Base-by-base conservation (phyloP, 2,888 invertebrate genomes). In the Eupithecia subumbrata region DNA sequence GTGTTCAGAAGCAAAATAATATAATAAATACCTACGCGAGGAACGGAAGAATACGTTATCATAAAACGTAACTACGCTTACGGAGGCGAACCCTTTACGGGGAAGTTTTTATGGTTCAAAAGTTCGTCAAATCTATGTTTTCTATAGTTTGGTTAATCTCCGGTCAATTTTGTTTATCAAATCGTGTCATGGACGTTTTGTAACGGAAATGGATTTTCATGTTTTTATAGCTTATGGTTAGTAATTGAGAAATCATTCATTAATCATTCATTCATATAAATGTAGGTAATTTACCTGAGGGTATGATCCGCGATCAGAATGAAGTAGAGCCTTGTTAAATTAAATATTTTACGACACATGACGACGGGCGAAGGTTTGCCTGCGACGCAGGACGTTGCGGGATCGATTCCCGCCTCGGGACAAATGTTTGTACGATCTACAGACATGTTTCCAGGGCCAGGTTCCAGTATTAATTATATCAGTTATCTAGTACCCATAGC, bases 1-100 rank as follows among this genome's bases (percentile, higher is more conserved):
- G 73, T 64, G 66, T 69, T 69, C 60, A 37, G 69, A 18, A 74
- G 52, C 69, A 74, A 74, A 73, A 74, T 74, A 74, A 48, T 70
- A 70, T 66, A 74, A 70, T 74, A 74, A 74, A 74, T 74, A 74
- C 63, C 37, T 22, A 60, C 22, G 60, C 22, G 5, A 60, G 25
- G 5, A 25, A 60, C 25, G 25, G 25, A 25, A 25, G 9, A 64
- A 22, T 70, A 30, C 56, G 74, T 71, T 66, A 30, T 56, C 66
- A 67, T 71, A 74, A 74, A 71, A 60, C 30, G 60, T 34, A 40
- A 67, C 40, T 70, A 56, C 56, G 40, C 64, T 64, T 30, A 52
- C 70, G 66, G 22, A 60, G 52, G 37, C 48, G 8, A 71, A 71
- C 67, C 68, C 73, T 71, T 67, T 67, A 71, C 74, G 69, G 63